Percentiles rank a stretch among this genome's conserved stretches.
phyloP scores from a whole-genome alignment of 2,797 vertebrate species.

The Podarcis siculus region DNA sequence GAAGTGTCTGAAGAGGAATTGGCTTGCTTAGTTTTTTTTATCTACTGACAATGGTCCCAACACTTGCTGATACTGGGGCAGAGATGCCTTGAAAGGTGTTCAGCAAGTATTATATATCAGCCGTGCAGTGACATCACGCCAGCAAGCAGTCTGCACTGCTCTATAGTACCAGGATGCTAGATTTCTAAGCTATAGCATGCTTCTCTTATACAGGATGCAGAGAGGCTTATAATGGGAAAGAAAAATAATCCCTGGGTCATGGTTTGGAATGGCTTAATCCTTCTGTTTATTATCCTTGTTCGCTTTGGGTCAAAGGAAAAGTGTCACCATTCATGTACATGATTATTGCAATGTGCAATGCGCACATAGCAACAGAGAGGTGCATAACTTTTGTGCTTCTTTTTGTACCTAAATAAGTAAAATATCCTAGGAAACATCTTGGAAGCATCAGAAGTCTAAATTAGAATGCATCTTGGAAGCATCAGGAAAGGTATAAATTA shows the following conservation, averaged over 20 bases:
- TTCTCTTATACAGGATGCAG: neutral
- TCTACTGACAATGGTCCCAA: neutral
- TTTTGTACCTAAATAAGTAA: neutral
- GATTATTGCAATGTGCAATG: neutral
- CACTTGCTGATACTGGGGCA: neutral
- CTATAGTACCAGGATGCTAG: neutral
- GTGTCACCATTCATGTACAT: neutral
- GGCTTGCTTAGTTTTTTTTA: neutral
- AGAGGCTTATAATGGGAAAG: neutral
- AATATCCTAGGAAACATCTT: neutral
- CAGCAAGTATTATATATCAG: neutral
- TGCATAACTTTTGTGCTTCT: neutral
- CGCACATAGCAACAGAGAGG: neutral
- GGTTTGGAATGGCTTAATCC: neutral
- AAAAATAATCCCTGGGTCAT: neutral
- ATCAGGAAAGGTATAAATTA: neutral
- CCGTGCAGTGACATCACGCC: neutral
- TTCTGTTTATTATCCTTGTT: neutral
- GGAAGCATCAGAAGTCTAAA: neutral
- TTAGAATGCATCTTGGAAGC: neutral
- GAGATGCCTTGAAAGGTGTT: neutral
- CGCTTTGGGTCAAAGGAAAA: neutral
- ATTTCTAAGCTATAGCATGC: neutral
- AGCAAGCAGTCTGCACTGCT: neutral
- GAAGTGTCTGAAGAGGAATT: neutral